phyloP scores from a whole-genome alignment of 2,888 invertebrate species.

The Pseudoips prasinana region DNA sequence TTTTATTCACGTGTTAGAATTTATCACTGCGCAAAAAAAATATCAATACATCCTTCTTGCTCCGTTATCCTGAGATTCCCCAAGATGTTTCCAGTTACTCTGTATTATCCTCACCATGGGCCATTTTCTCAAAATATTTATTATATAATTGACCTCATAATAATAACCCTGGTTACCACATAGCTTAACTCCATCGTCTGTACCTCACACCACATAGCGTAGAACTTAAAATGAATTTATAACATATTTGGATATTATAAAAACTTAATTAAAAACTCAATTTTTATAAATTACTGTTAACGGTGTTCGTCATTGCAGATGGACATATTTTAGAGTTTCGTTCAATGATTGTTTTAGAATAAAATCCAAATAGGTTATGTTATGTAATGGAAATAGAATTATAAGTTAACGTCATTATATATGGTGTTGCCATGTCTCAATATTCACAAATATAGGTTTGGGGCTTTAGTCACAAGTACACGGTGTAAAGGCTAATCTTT shows the following conservation, averaged over 20 bases:
- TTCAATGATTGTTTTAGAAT: slow-evolving; percentile 14
- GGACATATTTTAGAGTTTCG: too few species aligned
- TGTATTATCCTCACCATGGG: slow-evolving; percentile 18
- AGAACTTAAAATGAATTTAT: slow-evolving; percentile 32
- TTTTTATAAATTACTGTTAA: too few species aligned
- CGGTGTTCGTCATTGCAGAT: too few species aligned
- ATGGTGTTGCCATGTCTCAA: slow-evolving; percentile 71
- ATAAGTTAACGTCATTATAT: slow-evolving; percentile 60
- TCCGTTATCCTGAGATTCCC: background rate
- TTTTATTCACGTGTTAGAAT: too few species aligned
- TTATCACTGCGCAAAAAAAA: too few species aligned
- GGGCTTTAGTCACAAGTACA: slow-evolving; percentile 72
- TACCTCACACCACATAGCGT: slow-evolving; percentile 70
- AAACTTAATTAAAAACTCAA: too few species aligned
- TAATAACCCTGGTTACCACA: slow-evolving; percentile 45
- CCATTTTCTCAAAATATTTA: slow-evolving; percentile 17
- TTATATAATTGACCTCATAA: slow-evolving; percentile 43
- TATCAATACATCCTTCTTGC: too few species aligned
- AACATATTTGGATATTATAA: too few species aligned
- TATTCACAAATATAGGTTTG: slow-evolving; percentile 69
- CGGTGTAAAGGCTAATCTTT: slow-evolving; percentile 77
- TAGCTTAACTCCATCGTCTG: slow-evolving; percentile 57
- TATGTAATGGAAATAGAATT: slow-evolving; percentile 43
- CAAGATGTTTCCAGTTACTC: slow-evolving; percentile 17
- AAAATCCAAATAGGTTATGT: slow-evolving; percentile 44